Conservation (phyloP, 2,797 vertebrate genomes). For the Apodemus agrarius region DNA sequence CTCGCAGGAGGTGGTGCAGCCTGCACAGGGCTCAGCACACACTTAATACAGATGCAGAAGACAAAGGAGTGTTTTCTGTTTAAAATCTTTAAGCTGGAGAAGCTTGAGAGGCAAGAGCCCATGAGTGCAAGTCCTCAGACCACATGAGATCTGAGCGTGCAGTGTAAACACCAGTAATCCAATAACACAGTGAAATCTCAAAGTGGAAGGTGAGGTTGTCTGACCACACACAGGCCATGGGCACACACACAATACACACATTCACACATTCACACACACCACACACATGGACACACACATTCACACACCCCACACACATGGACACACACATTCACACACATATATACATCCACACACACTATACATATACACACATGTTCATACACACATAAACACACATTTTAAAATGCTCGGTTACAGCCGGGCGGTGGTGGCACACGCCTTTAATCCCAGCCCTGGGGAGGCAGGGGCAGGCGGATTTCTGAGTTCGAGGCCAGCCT, state of each 20-base stretch:
- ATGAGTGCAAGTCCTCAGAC: neutral
- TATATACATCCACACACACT: too few species aligned
- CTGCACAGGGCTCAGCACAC: neutral
- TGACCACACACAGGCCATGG: neutral
- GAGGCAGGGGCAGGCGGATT: too few species aligned
- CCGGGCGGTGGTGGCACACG: too few species aligned
- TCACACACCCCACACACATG: neutral
- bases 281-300: neutral
- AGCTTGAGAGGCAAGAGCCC: neutral
- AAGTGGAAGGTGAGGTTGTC: neutral
- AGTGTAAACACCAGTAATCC: neutral
- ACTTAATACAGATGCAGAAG: conserved; percentile 41
- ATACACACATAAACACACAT: neutral
- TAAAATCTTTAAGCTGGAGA: neutral
- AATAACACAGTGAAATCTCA: neutral
- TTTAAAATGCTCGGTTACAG: neutral
- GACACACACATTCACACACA: neutral
- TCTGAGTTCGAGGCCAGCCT: too few species aligned
- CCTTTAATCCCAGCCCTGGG: too few species aligned
- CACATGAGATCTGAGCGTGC: neutral
- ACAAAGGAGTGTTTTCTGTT: neutral
- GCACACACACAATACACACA: neutral
- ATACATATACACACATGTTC: neutral
- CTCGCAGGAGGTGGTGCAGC: neutral
- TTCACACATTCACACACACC: neutral